These are phyloP conservation scores for Tiliqua scincoides DNA, from an alignment of 2,113 vertebrate genomes.

Conservation along the genomic window DNA sequence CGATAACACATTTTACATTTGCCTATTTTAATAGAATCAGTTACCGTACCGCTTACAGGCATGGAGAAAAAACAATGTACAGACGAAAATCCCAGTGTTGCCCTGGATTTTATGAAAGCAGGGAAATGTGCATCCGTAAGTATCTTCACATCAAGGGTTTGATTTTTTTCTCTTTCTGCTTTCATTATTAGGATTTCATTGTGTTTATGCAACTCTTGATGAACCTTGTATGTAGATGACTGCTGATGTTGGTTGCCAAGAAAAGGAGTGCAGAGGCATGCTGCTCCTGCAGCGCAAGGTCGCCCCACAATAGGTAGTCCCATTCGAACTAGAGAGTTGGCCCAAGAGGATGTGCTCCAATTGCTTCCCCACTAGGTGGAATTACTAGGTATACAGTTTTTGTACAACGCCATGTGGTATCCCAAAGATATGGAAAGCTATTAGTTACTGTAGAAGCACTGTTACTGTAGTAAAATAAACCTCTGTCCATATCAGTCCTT, in stretches of 20 bases:
- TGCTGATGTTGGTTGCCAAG: neutral
- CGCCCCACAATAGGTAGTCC: too few species aligned
- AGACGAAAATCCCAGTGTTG: slow-evolving; percentile 96
- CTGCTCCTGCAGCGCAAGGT: too few species aligned
- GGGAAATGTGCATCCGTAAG: slow-evolving; percentile 93
- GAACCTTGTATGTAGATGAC: neutral
- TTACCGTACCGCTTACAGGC: slow-evolving; percentile 92
- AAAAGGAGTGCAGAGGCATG: slow-evolving; percentile 1
- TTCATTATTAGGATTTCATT: neutral
- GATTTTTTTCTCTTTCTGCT: neutral
- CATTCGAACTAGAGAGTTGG: too few species aligned
- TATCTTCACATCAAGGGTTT: slow-evolving; percentile 42
- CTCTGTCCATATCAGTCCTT: neutral
- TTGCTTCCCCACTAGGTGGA: too few species aligned
- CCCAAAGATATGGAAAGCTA: too few species aligned
- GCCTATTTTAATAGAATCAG: slow-evolving; percentile 82
- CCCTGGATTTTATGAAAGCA: slow-evolving; percentile 92
- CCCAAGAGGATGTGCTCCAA: too few species aligned
- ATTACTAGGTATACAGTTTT: too few species aligned
- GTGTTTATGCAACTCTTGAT: neutral
- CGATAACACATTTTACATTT: slow-evolving; percentile 26
- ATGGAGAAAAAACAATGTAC: slow-evolving; percentile 96
- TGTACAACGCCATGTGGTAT: too few species aligned
- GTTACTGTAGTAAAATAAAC: neutral
- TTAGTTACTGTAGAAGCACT: neutral